A percentile compares a stretch with the other conserved stretches of the same genome.
Evolutionary conservation across 1,140 invertebrate species (phyloP).

Genomic region (Xylocopa sonorina): DNA sequence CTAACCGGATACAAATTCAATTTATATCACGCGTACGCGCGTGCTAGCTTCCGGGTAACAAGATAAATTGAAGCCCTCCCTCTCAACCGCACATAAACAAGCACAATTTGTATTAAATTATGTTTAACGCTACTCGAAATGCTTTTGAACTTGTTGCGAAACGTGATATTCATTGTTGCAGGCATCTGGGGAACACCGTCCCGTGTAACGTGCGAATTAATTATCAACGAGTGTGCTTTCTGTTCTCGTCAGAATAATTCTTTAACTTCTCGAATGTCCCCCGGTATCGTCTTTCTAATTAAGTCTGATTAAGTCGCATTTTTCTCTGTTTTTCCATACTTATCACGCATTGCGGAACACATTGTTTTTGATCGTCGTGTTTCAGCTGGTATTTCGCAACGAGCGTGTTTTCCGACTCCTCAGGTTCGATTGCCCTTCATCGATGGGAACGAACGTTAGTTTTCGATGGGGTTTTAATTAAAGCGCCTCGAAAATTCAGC

Average conservation of each 20-base stretch:
- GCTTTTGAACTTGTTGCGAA: neutral
- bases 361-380: no score
- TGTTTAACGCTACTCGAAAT: neutral
- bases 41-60: neutral
- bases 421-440: neutral
- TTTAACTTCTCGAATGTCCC: neutral
- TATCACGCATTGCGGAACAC: no score
- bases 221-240: neutral
- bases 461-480: neutral
- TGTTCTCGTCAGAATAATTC: neutral
- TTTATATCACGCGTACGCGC: neutral
- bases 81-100: constrained; percentile 3
- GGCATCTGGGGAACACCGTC: no score
- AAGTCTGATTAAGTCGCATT: no score
- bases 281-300: no score
- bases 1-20: constrained; percentile 12
- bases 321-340: no score
- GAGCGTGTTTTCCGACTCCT: neutral
- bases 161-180: neutral
- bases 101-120: constrained; percentile 5
- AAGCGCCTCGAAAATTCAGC: no score
- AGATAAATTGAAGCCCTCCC: neutral
- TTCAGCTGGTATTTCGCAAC: no score
- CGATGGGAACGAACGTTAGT: no score
- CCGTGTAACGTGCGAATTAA: neutral